These are phyloP conservation scores for Campoletis sonorensis DNA, from an alignment of 1,140 invertebrate genomes.

Conservation along the genomic window DNA sequence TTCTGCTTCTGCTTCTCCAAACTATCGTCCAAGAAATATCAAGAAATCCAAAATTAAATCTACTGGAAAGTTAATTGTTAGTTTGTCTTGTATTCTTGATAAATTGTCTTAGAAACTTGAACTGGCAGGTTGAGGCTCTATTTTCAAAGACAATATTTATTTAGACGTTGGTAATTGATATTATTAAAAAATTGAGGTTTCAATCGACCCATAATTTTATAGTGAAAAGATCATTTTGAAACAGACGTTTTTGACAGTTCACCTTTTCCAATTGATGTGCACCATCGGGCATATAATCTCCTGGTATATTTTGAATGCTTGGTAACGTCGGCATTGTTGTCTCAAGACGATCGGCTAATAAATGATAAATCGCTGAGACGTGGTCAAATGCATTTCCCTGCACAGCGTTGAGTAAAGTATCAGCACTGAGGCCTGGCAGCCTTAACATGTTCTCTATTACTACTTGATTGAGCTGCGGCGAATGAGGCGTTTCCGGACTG, in stretches of 20 bases:
- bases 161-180: no score
- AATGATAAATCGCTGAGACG: constrained; percentile 97
- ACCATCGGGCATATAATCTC: constrained; percentile 79
- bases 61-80: background rate
- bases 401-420: constrained; percentile 87
- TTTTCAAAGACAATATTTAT: no score
- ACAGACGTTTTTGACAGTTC: constrained; percentile 39
- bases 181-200: no score
- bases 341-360: constrained; percentile 84
- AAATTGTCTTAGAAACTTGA: no score
- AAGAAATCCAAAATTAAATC: constrained; percentile 36
- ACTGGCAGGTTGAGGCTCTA: no score
- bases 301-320: constrained; percentile 80
- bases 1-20: constrained; percentile 82
- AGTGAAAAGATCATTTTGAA: no score
- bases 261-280: constrained; percentile 84
- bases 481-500: constrained; percentile 58
- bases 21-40: constrained; percentile 75
- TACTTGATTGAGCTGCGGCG: constrained; percentile 76
- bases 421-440: constrained; percentile 85
- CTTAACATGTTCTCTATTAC: constrained; percentile 91
- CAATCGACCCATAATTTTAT: background rate
- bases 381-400: constrained; percentile 94
- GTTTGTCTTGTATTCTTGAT: no score
- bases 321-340: constrained; percentile 77